Base-by-base conservation (phyloP, 2,888 invertebrate genomes). In the Metopia argyrocephala region DNA sequence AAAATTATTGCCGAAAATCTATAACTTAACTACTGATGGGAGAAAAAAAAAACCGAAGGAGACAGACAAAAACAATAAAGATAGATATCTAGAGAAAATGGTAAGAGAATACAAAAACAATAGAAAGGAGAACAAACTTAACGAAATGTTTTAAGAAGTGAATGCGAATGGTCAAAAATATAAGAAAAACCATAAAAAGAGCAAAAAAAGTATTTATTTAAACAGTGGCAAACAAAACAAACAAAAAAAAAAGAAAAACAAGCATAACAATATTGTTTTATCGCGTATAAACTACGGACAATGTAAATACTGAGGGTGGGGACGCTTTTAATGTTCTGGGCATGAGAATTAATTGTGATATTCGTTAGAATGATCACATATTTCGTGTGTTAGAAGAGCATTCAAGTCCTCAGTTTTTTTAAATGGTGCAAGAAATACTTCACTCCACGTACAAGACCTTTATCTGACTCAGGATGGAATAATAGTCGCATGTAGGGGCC, bases 1-100 rank as follows among this genome's bases (percentile, higher is more conserved):
- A 18, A 71, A 79, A 70, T 79, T 65, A 65, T 48, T 66, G 68
- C 59, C 20, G 64, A 61, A 81, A 50, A 75, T 62, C 69, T 48
- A 74, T 46, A 61, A 28, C 50, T 23, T 5, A 52, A 23, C 21
- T 12, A 25, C 18, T 31, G 6, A 46, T 9, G 1, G 3, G 12
- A 6, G 23, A 50, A 64, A 12, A 48, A 28, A 28, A 38, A 2
- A 38, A 15, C 9, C 12, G 15, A 6, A 38, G 38, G 15, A 3
- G 15, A 38, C 38, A 38, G 38, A 12, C 38, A 15, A 38, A 54
- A 75, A 38, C 70, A 12, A 76, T 79, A 64, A 71, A 78, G 81
- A 81, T 81, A 59, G 15, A 28, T 25, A 81, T 81, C 81, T 62
- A 54, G 27, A 61, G 73, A 65, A 50, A 18, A 69, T 38, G 48